phyloP scores from a whole-genome alignment of 1,140 invertebrate species.

The Leptinotarsa defecta region DNA sequence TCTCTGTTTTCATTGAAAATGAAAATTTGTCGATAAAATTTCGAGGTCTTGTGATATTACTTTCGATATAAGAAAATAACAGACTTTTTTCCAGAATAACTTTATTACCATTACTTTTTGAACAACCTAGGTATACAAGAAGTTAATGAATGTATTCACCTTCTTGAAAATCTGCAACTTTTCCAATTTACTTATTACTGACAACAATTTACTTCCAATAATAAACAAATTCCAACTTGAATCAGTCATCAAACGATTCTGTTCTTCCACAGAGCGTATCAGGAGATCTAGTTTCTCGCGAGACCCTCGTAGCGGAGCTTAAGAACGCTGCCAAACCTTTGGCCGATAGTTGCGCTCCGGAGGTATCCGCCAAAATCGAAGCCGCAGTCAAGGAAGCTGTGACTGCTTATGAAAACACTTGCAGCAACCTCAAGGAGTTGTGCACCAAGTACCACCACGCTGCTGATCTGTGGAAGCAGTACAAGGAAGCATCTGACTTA shows the following conservation, averaged over 20 bases:
- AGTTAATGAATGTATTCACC: neutral
- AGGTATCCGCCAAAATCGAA: conserved; percentile 71
- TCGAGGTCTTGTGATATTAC: too few species aligned
- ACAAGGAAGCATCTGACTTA: conserved; percentile 74
- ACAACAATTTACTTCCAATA: too few species aligned
- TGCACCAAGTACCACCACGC: conserved; percentile 75
- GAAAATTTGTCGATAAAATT: too few species aligned
- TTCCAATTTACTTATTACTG: neutral
- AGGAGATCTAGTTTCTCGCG: conserved; percentile 70
- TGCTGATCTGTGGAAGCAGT: conserved; percentile 76
- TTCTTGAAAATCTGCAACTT: neutral
- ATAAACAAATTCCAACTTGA: neutral
- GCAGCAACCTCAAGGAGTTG: conserved; percentile 70
- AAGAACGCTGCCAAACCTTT: conserved; percentile 70
- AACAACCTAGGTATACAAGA: too few species aligned
- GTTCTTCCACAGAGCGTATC: conserved; percentile 46
- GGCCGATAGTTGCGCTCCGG: conserved; percentile 67
- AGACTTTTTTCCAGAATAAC: too few species aligned
- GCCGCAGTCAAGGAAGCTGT: conserved; percentile 75
- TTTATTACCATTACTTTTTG: too few species aligned
- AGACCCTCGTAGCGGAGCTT: conserved; percentile 72
- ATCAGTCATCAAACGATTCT: neutral
- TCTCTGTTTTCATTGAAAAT: too few species aligned
- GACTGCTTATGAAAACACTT: conserved; percentile 75
- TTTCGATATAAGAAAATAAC: too few species aligned